Conservation (phyloP, 2,113 vertebrate species). For the Egretta garzetta region DNA sequence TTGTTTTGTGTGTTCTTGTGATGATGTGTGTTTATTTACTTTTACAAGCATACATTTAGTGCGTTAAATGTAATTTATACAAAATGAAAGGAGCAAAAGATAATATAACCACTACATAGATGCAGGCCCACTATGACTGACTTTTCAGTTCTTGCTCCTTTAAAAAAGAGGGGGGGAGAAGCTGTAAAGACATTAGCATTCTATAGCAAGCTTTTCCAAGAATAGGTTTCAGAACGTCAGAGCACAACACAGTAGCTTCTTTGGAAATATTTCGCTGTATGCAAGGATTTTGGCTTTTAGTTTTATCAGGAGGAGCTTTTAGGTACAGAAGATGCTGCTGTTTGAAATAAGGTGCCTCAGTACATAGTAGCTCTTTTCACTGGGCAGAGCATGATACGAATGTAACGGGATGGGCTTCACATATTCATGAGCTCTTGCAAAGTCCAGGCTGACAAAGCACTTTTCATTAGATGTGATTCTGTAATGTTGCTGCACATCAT, state of each 20-base stretch:
- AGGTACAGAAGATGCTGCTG: neutral
- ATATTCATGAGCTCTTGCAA: neutral
- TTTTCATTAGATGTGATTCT: neutral
- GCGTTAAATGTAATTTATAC: neutral
- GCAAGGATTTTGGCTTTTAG: neutral
- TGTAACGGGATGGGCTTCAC: neutral
- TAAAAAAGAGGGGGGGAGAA: neutral
- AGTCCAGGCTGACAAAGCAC: neutral
- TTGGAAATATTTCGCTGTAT: neutral
- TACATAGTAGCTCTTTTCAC: neutral
- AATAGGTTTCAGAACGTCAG: neutral
- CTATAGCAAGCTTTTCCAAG: neutral
- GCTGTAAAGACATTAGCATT: neutral
- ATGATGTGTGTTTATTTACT: neutral
- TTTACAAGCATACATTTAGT: neutral
- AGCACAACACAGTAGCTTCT: neutral
- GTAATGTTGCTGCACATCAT: neutral
- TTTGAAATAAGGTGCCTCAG: neutral
- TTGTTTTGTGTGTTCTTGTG: neutral
- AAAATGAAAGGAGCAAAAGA: neutral
- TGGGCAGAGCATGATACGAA: neutral
- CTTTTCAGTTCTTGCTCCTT: neutral
- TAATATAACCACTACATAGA: neutral
- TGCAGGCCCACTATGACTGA: neutral
- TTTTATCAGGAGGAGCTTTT: neutral